Percentiles rank a stretch among this genome's conserved stretches.
These are phyloP conservation scores for Sphecodes monilicornis DNA, from an alignment of 2,888 invertebrate genomes.

Conservation along the genomic window DNA sequence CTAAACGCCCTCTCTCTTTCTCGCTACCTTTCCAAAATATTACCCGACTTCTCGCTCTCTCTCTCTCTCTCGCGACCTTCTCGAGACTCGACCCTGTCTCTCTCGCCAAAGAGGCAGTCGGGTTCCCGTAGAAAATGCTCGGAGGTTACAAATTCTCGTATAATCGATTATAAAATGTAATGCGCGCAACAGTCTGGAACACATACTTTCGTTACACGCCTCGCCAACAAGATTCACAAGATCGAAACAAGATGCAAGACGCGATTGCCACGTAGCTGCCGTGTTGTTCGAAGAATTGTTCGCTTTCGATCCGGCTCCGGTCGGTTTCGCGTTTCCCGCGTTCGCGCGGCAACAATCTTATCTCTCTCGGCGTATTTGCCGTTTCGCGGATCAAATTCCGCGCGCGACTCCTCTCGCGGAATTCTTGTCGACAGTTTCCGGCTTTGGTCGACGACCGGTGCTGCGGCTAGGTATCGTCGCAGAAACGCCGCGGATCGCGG, in stretches of 20 bases:
- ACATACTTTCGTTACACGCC: too few species aligned
- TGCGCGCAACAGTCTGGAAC: too few species aligned
- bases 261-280: background rate
- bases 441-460: background rate
- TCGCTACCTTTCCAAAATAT: conserved; percentile 11
- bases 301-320: background rate
- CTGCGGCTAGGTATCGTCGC: background rate
- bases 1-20: background rate
- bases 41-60: conserved; percentile 1
- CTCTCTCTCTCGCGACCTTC: background rate
- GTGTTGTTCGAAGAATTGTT: background rate
- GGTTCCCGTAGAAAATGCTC: too few species aligned
- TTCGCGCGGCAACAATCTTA: background rate
- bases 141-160: background rate
- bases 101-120: too few species aligned
- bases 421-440: background rate
- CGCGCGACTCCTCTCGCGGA: background rate
- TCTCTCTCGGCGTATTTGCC: background rate
- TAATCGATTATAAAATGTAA: background rate
- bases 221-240: background rate
- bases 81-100: background rate
- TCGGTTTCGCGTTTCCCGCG: background rate
- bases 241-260: background rate
- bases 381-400: background rate
- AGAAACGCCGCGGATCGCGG: conserved; percentile 1